Evolutionary conservation across 2,888 invertebrate species (phyloP), one percentile per base, ranked within the genome.

Genomic region (Cantharis nigra): DNA sequence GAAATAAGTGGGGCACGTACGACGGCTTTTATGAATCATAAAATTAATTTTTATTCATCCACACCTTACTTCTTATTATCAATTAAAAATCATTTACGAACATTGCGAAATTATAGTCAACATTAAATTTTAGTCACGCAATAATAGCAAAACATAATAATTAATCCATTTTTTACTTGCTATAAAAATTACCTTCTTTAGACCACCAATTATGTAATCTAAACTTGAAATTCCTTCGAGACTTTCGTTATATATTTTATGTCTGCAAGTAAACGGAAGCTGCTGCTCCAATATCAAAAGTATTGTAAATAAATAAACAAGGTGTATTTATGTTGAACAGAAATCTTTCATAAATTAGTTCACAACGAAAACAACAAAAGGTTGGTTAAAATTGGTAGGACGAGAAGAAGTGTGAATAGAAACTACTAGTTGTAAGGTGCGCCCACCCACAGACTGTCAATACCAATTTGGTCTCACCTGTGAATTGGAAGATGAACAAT

Each of bases 391-490:
- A 49, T 49, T 49, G 33, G 33, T 49, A 49, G 72, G 80, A 81
- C 73, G 78, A 79, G 78, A 82, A 83, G 83, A 82, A 83, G 83
- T 84, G 83, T 83, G 83, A 84, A 83, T 83, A 80, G 81, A 80
- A 77, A 81, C 82, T 78, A 69, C 82, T 83, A 84, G 84, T 84
- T 84, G 84, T 75, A 81, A 82, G 81, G 80, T 78, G 78, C 76
- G 83, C 83, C 84, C 84, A 84, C 84, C 84, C 83, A 83, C 82
- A 71, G 79, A 75, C 82, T 82, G 83, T 84, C 84, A 83, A 82
- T 84, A 83, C 81, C 72, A 78, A 78, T 75, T 75, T 75, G 64
- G 69, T 71, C 74, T 26, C 62, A 70, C 70, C 70, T 65, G 70
- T 71, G 64, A 49, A 63, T 69, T 70, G 33, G 70, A 72, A 73